Base-by-base conservation (phyloP, 2,888 invertebrate species). In the Cerceris ruficornis region DNA sequence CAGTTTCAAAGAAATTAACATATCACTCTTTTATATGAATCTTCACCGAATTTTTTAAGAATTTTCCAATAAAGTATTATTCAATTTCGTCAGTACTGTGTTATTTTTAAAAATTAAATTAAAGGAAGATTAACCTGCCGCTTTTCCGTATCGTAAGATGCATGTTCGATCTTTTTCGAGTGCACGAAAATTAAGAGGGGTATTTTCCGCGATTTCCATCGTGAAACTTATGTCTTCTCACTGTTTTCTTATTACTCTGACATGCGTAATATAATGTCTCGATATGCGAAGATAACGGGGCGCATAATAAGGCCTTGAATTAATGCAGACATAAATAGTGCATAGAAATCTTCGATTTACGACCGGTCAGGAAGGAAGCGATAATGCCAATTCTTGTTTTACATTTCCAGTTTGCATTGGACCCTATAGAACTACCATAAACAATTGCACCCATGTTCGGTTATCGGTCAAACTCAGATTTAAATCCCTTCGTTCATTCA, bases 241-340 rank as follows among this genome's bases (percentile, higher is more conserved):
- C 42, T 11, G 5, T 11, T 7, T n/a, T 13, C 41, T 41, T 14
- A 41, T 13, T 13, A 8, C n/a, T n/a, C 7, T n/a, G n/a, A 50
- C 50, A 28, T 9, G 13, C n/a, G n/a, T 59, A 41, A 8, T 42
- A 59, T 41, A 14, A n/a, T 14, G 42, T 8, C 13, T 59, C n/a
- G 14, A 41, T 59, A 41, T 14, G 42, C 42, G 0, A 14, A 17
- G 59, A 59, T 59, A 59, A 59, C 7, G 13, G 13, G 17, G 17
- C 11, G 42, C 59, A 59, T 42, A 59, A 41, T 41, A 59, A 59
- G 41, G 13, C 59, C 59, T 41, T 59, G 59, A 14, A 13, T 41
- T 41, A 41, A 41, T 59, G n/a, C 59, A 14, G 59, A 59, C 42
- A 59, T 41, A 59, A 59, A 59, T 13, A 59, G 13, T 59, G 42